A percentile compares a stretch with the other conserved stretches of the same genome.
These are phyloP conservation scores for Nephila pilipes DNA, from an alignment of 1,140 invertebrate species.

Conservation along the genomic window DNA sequence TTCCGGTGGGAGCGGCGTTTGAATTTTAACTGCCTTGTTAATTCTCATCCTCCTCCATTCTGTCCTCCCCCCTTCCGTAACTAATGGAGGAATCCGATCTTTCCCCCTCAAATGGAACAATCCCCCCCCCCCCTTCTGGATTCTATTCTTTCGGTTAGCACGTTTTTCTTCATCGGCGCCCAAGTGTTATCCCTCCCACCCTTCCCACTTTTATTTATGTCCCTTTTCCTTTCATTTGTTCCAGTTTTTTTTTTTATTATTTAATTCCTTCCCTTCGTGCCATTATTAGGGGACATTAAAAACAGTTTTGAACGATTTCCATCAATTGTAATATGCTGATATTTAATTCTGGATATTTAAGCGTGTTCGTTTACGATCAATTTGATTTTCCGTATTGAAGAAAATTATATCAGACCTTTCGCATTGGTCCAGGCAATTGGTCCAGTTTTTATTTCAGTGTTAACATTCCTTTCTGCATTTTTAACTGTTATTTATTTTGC, in stretches of 20 bases:
- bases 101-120: not conserved
- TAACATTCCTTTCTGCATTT: no score
- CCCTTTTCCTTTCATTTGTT: not conserved
- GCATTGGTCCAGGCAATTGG: no score
- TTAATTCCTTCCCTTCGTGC: not conserved
- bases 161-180: not conserved
- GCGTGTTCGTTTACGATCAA: not conserved
- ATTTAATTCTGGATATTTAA: not conserved
- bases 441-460: no score
- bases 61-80: constrained; percentile 50
- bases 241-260: not conserved
- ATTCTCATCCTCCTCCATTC: constrained; percentile 67
- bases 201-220: not conserved
- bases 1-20: constrained; percentile 73
- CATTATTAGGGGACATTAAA: constrained; percentile 23
- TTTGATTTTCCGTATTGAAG: no score
- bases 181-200: constrained; percentile 36
- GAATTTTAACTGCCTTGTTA: constrained; percentile 77
- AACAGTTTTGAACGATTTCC: constrained; percentile 12
- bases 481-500: no score
- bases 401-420: no score
- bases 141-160: constrained; percentile 28
- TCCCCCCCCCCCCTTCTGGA: not conserved
- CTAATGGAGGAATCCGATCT: constrained; percentile 66
- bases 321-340: not conserved